Evolutionary conservation across 2,113 vertebrate genomes (phyloP).

Genomic region (Python bivittatus): DNA sequence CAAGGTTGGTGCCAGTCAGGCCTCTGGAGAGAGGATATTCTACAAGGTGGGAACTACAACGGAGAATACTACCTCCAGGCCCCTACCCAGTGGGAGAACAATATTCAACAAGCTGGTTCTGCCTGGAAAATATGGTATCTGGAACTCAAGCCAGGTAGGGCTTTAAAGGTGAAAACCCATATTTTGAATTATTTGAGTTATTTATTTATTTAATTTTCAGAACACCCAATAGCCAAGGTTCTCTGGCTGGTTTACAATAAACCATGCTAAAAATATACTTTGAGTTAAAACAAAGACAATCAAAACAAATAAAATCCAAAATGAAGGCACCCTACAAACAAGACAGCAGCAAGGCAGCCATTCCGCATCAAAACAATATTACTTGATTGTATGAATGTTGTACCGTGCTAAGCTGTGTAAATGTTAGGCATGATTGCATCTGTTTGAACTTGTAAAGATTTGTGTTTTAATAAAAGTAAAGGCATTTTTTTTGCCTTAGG

Average conservation of each 20-base stretch:
- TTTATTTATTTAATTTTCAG: not conserved
- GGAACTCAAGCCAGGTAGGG: not conserved
- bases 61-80: not conserved
- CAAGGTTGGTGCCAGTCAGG: not conserved
- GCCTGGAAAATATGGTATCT: not conserved
- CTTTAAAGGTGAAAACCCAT: not conserved
- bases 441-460: not conserved
- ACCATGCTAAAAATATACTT: not conserved
- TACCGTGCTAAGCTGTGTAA: not conserved
- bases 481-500: not conserved
- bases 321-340: not conserved
- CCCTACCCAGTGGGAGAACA: not conserved
- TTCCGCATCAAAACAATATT: not conserved
- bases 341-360: not conserved
- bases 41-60: not conserved
- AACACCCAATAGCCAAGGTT: not conserved
- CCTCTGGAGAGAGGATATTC: not conserved
- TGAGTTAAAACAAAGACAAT: not conserved
- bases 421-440: not conserved
- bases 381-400: not conserved
- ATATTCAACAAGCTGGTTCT: not conserved
- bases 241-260: not conserved
- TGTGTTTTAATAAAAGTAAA: not conserved
- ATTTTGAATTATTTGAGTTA: not conserved
- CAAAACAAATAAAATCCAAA: not conserved